These are phyloP conservation scores for Rhincodon typus DNA, from an alignment of 2,797 vertebrate species.

Conservation along the genomic window DNA sequence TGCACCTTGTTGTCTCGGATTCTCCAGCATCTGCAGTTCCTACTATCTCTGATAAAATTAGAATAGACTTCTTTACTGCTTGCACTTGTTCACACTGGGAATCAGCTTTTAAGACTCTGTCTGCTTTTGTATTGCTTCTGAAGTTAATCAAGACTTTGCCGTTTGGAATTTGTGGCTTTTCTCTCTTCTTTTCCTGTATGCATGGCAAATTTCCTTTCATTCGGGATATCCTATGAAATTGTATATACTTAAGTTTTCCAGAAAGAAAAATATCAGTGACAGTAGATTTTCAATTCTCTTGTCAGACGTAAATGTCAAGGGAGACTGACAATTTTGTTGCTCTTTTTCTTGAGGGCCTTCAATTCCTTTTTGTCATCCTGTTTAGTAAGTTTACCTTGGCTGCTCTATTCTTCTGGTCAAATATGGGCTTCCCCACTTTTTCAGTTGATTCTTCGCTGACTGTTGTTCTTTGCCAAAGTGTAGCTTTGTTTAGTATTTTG, in stretches of 20 bases:
- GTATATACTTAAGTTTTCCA: not conserved
- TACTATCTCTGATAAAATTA: too few relatives aligned
- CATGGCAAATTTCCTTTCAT: not conserved
- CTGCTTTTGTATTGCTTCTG: not conserved
- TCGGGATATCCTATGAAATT: not conserved
- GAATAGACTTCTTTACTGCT: not conserved
- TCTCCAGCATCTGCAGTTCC: too few relatives aligned
- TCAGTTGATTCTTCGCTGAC: not conserved
- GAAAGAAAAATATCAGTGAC: too few relatives aligned
- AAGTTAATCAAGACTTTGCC: not conserved
- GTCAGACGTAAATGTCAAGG: not conserved
- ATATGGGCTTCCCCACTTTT: too few relatives aligned
- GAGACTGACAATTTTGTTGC: not conserved
- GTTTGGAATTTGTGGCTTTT: not conserved
- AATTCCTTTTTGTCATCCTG: not conserved
- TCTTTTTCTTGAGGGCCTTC: not conserved
- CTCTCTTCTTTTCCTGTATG: not conserved
- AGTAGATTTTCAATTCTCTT: not conserved
- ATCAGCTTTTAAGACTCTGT: not conserved
- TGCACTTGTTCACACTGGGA: not conserved
- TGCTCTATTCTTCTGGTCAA: not conserved
- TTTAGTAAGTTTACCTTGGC: too few relatives aligned
- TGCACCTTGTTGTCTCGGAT: too few relatives aligned
- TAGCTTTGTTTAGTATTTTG: not conserved
- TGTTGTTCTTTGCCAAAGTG: not conserved